These are phyloP conservation scores for Lordiphosa andalusiaca DNA, from an alignment of 2,888 invertebrate species.

Conservation along the genomic window DNA sequence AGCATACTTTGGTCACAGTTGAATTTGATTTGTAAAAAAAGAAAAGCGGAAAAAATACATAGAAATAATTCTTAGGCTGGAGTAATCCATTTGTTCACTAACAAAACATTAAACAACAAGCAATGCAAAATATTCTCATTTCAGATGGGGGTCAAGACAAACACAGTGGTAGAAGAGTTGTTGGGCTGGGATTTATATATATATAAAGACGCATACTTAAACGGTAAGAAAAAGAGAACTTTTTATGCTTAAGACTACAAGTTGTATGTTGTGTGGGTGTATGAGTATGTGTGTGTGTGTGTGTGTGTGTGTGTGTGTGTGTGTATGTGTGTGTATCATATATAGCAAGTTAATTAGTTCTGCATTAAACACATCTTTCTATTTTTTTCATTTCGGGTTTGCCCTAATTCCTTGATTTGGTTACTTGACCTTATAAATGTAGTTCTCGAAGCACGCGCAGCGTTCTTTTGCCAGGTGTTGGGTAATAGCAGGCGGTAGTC, in stretches of 20 bases:
- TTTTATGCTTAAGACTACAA: slow-evolving; percentile 56
- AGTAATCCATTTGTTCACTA: slow-evolving; percentile 57
- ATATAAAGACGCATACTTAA: slow-evolving; percentile 59
- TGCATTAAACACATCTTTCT: slow-evolving; percentile 46
- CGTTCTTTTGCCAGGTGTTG: slow-evolving; percentile 52
- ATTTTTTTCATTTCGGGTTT: slow-evolving; percentile 20
- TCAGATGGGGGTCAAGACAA: slow-evolving; percentile 40
- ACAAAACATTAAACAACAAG: slow-evolving; percentile 60
- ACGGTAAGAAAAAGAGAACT: slow-evolving; percentile 59
- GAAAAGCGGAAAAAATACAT: slow-evolving; percentile 26
- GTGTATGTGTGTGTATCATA: slow-evolving; percentile 33
- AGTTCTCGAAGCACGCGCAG: slow-evolving; percentile 61
- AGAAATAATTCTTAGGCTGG: slow-evolving; percentile 29
- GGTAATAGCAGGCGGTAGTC: slow-evolving; percentile 27
- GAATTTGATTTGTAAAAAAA: slow-evolving; percentile 37
- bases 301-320: slow-evolving; percentile 20
- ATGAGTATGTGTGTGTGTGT: slow-evolving; percentile 22
- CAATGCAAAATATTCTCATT: slow-evolving; percentile 29
- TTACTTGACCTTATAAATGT: slow-evolving; percentile 48
- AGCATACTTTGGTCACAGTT: slow-evolving; percentile 44
- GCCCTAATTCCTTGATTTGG: slow-evolving; percentile 60
- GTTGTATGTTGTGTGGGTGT: slow-evolving; percentile 34
- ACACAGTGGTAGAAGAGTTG: slow-evolving; percentile 31
- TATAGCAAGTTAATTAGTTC: slow-evolving; percentile 53
- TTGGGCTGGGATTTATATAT: slow-evolving; percentile 12